Conservation (phyloP, 2,888 invertebrate species). For the Leptinotarsa peninsularis region DNA sequence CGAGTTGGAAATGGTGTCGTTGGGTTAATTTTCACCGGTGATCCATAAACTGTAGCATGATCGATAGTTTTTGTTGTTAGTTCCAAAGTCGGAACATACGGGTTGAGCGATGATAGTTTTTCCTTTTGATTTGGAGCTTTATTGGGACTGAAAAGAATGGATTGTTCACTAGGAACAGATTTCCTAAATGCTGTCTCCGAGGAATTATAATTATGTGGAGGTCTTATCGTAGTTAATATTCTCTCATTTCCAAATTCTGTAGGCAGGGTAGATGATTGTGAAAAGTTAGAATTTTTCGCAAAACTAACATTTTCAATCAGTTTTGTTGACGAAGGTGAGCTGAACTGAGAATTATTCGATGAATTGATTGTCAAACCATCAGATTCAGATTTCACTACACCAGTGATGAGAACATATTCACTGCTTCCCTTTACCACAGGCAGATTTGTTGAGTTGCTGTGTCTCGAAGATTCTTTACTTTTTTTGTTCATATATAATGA, state of each 20-base stretch:
- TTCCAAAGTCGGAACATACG: neutral
- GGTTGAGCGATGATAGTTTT: neutral
- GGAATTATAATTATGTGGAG: neutral
- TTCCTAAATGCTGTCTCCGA: neutral
- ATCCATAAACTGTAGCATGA: constrained; percentile 64
- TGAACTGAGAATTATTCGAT: neutral
- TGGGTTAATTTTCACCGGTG: constrained; percentile 53
- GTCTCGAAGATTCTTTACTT: neutral
- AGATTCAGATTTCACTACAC: neutral
- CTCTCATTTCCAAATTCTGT: neutral
- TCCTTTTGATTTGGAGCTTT: neutral
- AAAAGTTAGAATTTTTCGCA: neutral
- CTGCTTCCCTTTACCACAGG: neutral
- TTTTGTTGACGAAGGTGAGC: neutral
- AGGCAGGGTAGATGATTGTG: neutral
- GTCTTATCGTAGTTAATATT: neutral
- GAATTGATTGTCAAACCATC: neutral
- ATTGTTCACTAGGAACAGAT: neutral
- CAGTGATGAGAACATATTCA: neutral
- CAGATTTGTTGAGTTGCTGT: neutral
- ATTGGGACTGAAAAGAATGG: neutral
- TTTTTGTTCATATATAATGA: neutral
- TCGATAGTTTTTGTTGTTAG: constrained; percentile 62
- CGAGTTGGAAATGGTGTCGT: constrained; percentile 50
- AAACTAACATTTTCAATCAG: neutral